These are phyloP conservation scores for Acanthopleura granulata DNA, from an alignment of 2,888 invertebrate genomes.

Conservation along the genomic window DNA sequence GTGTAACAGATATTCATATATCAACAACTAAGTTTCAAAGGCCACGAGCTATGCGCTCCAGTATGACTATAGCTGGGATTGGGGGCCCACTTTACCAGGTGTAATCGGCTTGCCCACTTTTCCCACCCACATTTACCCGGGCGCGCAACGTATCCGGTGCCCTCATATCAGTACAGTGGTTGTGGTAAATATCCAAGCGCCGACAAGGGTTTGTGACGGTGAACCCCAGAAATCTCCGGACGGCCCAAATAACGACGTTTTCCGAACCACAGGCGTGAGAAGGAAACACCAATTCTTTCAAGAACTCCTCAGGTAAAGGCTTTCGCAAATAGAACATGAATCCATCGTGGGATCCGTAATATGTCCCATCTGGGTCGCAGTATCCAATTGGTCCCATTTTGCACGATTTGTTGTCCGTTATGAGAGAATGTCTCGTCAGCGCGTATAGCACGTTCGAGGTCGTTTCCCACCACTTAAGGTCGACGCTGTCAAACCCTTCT, in stretches of 20 bases:
- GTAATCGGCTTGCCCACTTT: neutral
- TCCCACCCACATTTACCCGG: neutral
- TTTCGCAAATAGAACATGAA: neutral
- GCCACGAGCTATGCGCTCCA: no score
- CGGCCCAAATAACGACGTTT: neutral
- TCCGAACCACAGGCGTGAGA: neutral
- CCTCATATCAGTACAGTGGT: neutral
- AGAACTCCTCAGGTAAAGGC: neutral
- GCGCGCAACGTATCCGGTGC: neutral
- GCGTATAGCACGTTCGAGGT: neutral
- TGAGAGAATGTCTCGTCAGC: neutral
- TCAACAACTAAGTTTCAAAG: no score
- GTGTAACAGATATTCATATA: no score
- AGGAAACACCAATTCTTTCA: neutral
- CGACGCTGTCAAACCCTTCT: neutral
- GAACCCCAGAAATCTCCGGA: neutral
- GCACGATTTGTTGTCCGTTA: neutral
- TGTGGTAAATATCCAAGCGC: neutral
- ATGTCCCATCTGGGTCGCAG: neutral
- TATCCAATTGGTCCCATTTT: neutral
- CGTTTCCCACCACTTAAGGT: neutral
- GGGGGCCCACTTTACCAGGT: no score
- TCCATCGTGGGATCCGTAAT: neutral
- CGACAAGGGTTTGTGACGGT: neutral
- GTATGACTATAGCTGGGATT: no score